phyloP scores from a whole-genome alignment of 2,113 vertebrate genomes.

The Myotis davidii region DNA sequence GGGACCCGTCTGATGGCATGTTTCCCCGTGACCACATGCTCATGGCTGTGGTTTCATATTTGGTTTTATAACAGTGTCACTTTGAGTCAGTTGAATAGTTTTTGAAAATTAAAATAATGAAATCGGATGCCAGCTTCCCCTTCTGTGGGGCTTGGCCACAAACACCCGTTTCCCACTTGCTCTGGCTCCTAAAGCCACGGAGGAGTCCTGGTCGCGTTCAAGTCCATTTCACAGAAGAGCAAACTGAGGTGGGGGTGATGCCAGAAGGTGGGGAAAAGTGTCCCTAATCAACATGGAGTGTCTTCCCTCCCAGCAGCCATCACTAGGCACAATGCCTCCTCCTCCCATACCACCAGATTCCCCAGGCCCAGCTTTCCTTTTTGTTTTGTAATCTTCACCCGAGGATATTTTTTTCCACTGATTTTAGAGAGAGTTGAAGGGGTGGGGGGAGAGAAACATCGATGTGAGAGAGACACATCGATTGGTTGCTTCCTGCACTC shows the following conservation, averaged over 20 bases:
- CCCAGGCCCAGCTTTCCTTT: no score
- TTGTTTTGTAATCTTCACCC: no score
- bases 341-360: not conserved
- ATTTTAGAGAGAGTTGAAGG: no score
- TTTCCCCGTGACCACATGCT: not conserved
- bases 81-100: not conserved
- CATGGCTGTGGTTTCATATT: not conserved
- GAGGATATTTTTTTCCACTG: no score
- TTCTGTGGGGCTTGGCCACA: not conserved
- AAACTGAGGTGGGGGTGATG: not conserved
- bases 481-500: no score
- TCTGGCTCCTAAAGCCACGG: not conserved
- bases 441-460: no score
- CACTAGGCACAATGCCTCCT: not conserved
- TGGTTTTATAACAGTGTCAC: not conserved
- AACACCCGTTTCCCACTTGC: not conserved
- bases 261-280: not conserved
- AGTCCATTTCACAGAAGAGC: slow-evolving; percentile 16
- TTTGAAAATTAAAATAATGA: not conserved
- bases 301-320: not conserved
- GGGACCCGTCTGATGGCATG: not conserved
- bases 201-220: not conserved
- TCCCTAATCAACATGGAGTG: not conserved
- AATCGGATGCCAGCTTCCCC: not conserved
- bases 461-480: no score